Conservation (phyloP, 2,888 invertebrate genomes). For the Camponotus fellah region DNA sequence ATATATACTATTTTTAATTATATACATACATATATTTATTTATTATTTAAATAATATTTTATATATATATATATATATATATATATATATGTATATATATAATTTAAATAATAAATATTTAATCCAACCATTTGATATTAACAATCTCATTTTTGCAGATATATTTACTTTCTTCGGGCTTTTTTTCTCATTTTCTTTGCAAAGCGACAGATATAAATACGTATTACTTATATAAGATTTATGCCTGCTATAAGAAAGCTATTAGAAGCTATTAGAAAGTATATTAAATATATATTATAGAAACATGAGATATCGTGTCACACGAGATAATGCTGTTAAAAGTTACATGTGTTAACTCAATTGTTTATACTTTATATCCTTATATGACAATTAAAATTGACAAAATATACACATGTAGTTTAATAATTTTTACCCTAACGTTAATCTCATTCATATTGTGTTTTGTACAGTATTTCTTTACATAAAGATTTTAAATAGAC, state of each 20-base stretch:
- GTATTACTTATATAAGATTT: slow-evolving; percentile 20
- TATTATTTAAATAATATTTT: too few relatives aligned
- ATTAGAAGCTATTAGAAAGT: slow-evolving; percentile 38
- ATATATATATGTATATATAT: slow-evolving; percentile 1
- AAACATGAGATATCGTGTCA: slow-evolving; percentile 21
- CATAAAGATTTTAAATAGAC: not conserved
- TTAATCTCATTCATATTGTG: not conserved
- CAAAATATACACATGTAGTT: slow-evolving; percentile 2
- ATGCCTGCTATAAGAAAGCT: slow-evolving; percentile 11
- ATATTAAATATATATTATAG: slow-evolving; percentile 33
- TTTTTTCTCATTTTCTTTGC: not conserved
- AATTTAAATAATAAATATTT: not conserved
- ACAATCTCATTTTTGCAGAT: not conserved
- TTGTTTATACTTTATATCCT: slow-evolving; percentile 55
- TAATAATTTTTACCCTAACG: slow-evolving; percentile 32
- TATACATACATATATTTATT: not conserved
- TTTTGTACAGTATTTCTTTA: not conserved
- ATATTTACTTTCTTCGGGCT: not conserved
- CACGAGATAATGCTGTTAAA: slow-evolving; percentile 38
- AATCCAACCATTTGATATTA: not conserved
- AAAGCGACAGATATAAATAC: slow-evolving; percentile 32
- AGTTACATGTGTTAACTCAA: slow-evolving; percentile 37
- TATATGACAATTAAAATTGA: slow-evolving; percentile 45
- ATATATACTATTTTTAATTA: not conserved
- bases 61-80: not conserved